Base-by-base conservation (phyloP, 2,113 vertebrate genomes). In the Xiphias gladius region DNA sequence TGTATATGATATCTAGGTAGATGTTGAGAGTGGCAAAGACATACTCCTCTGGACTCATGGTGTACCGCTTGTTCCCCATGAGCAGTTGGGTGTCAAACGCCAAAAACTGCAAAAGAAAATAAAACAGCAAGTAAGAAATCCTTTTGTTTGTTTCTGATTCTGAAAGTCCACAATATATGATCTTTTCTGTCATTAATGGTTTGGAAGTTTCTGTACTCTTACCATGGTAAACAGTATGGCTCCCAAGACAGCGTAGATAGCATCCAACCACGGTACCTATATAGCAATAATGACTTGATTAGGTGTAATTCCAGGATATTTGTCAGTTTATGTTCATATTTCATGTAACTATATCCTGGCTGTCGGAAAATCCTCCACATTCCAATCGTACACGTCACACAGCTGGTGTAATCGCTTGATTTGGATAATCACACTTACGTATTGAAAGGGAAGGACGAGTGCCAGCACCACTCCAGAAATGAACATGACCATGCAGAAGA, bases 11-110 rank as follows among this genome's bases (percentile, higher is more conserved):
- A 75, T 99, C 98, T 80, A 98, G 91, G 66, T 99, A 99, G 87
- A 99, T 96, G 84, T 95, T 98, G 92, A 99, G 97, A n/a, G 97
- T 96, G 79, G 97, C 98, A 6, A 98, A 99, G 91, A 99, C 93
- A 73, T 99, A 98, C 79, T 99, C 98, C 84, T 99, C 98, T 0
- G 98, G 98, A 85, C 93, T 99, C 84, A 99, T 95, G 0, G 95
- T 90, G 85, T 97, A 97, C 0, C 95, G 95, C 37, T 96, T 97
- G 77, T 95, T 98, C 16, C 97, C 98, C 95, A 99, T 97, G 90
- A 99, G 91, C 62, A 98, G 92, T 93, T 99, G 97, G 1, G 97
- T 99, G 90, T 99, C 97, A 39, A 98, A 96, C 3, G 97, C 97
- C 93, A 99, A 94, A 93, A 98, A 99, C 98, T 99, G 86, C 20